Base-by-base conservation (phyloP, 37 sponge, comb jelly and placozoan genomes). In the Dysidea cf. avara region DNA sequence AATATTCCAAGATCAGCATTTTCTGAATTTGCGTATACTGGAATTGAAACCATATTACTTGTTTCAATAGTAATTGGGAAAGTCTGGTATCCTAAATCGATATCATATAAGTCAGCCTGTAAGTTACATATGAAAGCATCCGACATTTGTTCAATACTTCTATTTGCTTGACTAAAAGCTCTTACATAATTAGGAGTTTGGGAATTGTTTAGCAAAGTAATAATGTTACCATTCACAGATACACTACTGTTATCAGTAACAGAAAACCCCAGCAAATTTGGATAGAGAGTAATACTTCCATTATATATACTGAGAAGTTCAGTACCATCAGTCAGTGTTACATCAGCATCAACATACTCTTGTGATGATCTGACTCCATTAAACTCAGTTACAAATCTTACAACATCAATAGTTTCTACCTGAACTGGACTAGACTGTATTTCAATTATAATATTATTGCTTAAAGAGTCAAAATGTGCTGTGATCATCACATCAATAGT, bases 41-140 rank as follows among this genome's bases (percentile, higher is more conserved):
- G 69, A 40, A 88, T 24, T 1, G 40, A n/a, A 48, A 87, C 53
- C 0, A 2, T n/a, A 14, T 49, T 22, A n/a, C 33, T 43, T 20
- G 1, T 33, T 30, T 60, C 32, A 48, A 73, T 55, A 36, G 62
- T 11, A 2, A 87, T 18, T 13, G 87, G 82, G 0, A 33, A 34
- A 0, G 51, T 61, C 2, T 36, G 34, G 7, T 37, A 47, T 7
- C 87, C 87, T 28, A 88, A 49, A 31, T 82, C 88, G 40, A 88
- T 31, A 25, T 82, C 83, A 12, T 54, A 30, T 0, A 32, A 30
- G 0, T 29, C 26, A n/a, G 88, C 74, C 16, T 36, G 33, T 28
- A 70, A 49, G 33, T 82, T 88, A 20, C 55, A 40, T n/a, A 25
- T 33, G 2, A 77, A 32, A 66, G 4, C 14, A 13, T 36, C 5